Percentiles rank a stretch among this genome's conserved stretches.
Conservation (phyloP, 1,140 invertebrate genomes). For the Drosophila repleta region DNA sequence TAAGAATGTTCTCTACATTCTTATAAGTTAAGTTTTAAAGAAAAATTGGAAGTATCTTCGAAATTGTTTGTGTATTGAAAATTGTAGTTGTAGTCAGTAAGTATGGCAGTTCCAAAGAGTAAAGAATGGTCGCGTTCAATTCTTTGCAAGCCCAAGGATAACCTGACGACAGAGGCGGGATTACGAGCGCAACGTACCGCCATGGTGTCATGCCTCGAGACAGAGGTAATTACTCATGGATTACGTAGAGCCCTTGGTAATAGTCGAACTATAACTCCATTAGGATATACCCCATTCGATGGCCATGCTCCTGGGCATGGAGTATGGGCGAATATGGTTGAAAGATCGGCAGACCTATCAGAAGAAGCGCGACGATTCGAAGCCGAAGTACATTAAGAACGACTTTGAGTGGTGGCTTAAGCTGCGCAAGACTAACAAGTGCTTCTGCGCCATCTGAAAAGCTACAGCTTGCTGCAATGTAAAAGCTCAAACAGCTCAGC, state of each 20-base stretch:
- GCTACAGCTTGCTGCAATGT: too few relatives aligned
- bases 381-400: slow-evolving; percentile 61
- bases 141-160: slow-evolving; percentile 41
- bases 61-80: neutral
- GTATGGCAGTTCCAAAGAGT: slow-evolving; percentile 2
- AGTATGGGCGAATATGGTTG: slow-evolving; percentile 68
- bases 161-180: slow-evolving; percentile 50
- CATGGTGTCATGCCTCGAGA: slow-evolving; percentile 41
- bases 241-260: too few relatives aligned
- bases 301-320: slow-evolving; percentile 43
- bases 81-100: neutral
- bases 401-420: slow-evolving; percentile 71
- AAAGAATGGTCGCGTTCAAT: slow-evolving; percentile 51
- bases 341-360: slow-evolving; percentile 53
- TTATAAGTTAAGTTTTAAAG: neutral
- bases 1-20: too few relatives aligned
- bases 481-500: slow-evolving; percentile 26
- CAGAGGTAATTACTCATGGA: slow-evolving; percentile 51
- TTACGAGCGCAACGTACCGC: slow-evolving; percentile 23
- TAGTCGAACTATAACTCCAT: neutral
- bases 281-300: slow-evolving; percentile 46
- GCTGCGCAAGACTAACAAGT: slow-evolving; percentile 48
- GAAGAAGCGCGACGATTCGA: slow-evolving; percentile 1
- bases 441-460: slow-evolving; percentile 40
- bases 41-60: too few relatives aligned